phyloP scores from a whole-genome alignment of 2,888 invertebrate genomes.

The Rotaria macrura region DNA sequence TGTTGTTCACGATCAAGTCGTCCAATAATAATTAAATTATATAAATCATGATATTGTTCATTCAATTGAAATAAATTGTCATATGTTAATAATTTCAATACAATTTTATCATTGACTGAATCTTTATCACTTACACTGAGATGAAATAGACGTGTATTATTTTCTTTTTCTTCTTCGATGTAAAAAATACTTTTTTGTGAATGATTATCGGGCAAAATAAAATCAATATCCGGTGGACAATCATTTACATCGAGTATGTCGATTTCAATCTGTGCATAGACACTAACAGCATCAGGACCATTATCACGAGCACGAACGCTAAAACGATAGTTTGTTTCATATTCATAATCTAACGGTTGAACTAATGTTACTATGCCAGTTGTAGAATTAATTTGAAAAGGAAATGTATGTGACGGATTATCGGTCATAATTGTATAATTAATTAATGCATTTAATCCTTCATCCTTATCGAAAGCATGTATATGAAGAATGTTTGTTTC shows the following conservation, averaged over 20 bases:
- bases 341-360: background rate
- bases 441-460: conserved; percentile 15
- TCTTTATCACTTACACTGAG: conserved; percentile 11
- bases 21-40: background rate
- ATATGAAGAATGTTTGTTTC: background rate
- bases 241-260: conserved; percentile 12
- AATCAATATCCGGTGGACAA: background rate
- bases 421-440: conserved; percentile 12
- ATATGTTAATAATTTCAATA: conserved; percentile 1
- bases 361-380: background rate
- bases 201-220: conserved; percentile 5
- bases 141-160: conserved; percentile 16
- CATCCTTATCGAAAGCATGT: background rate
- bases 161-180: background rate
- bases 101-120: background rate
- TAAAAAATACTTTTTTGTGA: background rate
- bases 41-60: conserved; percentile 18
- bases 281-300: background rate
- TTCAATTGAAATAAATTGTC: conserved; percentile 16
- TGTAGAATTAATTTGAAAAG: background rate
- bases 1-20: background rate
- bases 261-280: background rate
- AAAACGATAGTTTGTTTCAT: conserved; percentile 14
- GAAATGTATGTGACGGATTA: background rate
- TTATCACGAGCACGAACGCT: conserved; percentile 5